These are phyloP conservation scores for Trachelus troglodyta DNA, from an alignment of 2,888 invertebrate species.

Conservation along the genomic window DNA sequence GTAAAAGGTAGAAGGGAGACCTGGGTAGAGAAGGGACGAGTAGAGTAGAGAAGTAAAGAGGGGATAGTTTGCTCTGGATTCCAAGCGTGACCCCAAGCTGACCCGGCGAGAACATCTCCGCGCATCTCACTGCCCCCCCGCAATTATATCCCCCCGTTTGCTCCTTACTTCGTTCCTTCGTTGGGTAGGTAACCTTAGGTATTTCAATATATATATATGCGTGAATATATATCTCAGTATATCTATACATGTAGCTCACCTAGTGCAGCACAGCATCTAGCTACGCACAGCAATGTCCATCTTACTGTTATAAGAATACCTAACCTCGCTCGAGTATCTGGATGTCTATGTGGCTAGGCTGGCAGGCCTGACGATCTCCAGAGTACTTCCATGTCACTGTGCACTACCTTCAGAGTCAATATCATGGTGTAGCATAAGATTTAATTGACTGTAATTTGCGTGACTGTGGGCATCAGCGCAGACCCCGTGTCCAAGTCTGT, in stretches of 20 bases:
- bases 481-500: conserved; percentile 40
- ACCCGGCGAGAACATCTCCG: conserved; percentile 65
- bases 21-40: conserved; percentile 14
- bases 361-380: not conserved
- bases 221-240: conserved; percentile 9
- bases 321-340: not conserved
- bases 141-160: conserved; percentile 45
- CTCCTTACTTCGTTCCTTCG: not conserved
- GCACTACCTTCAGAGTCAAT: conserved; percentile 31
- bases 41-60: conserved; percentile 23
- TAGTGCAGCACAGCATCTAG: not conserved
- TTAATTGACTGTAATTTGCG: conserved; percentile 55
- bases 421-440: conserved; percentile 43
- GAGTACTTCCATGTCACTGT: not conserved
- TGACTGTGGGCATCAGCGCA: conserved; percentile 24
- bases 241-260: conserved; percentile 2
- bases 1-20: conserved; percentile 22
- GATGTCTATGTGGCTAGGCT: not conserved
- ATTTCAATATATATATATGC: conserved; percentile 11
- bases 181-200: not conserved
- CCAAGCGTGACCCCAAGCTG: conserved; percentile 64
- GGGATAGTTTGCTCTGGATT: conserved; percentile 66
- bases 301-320: not conserved
- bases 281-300: not conserved
- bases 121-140: conserved; percentile 51